Conservation (phyloP, 2,113 vertebrate species). For the Anguilla rostrata region DNA sequence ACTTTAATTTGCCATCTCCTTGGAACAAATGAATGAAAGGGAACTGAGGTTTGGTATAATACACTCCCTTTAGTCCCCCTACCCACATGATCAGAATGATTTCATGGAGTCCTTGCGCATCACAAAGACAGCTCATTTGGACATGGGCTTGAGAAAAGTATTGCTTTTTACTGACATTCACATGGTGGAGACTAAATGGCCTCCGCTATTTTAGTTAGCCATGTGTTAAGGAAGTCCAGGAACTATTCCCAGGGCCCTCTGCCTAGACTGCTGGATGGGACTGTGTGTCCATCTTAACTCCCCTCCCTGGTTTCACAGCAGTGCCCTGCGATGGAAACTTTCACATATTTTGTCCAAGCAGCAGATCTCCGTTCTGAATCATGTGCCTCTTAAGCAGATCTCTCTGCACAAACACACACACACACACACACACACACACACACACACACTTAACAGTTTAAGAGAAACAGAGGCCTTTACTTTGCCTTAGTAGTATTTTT, state of each 20-base stretch:
- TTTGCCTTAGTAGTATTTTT: too few relatives aligned
- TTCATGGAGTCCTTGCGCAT: not conserved
- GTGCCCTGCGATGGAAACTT: slow-evolving; percentile 24
- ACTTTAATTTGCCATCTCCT: not conserved
- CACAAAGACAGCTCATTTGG: slow-evolving; percentile 8
- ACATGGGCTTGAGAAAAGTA: not conserved
- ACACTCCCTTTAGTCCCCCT: not conserved
- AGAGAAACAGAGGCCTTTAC: not conserved
- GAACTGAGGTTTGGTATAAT: not conserved
- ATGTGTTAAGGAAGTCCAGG: slow-evolving; percentile 30
- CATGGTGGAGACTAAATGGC: not conserved
- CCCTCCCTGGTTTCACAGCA: slow-evolving; percentile 27
- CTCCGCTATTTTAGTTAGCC: slow-evolving; percentile 2
- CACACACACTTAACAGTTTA: not conserved
- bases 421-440: not conserved
- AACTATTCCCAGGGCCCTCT: slow-evolving; percentile 16
- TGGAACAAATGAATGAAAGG: slow-evolving; percentile 9
- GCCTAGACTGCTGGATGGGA: slow-evolving; percentile 34
- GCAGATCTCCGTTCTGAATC: slow-evolving; percentile 38
- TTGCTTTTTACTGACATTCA: slow-evolving; percentile 25
- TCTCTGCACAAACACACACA: not conserved
- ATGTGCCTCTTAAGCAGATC: slow-evolving; percentile 29
- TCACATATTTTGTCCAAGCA: slow-evolving; percentile 27
- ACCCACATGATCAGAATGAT: not conserved
- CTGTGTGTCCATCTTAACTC: slow-evolving; percentile 34